Evolutionary conservation across 2,797 vertebrate species (phyloP), one percentile per base, ranked within the genome.

Genomic region (Simalia tracyae): DNA sequence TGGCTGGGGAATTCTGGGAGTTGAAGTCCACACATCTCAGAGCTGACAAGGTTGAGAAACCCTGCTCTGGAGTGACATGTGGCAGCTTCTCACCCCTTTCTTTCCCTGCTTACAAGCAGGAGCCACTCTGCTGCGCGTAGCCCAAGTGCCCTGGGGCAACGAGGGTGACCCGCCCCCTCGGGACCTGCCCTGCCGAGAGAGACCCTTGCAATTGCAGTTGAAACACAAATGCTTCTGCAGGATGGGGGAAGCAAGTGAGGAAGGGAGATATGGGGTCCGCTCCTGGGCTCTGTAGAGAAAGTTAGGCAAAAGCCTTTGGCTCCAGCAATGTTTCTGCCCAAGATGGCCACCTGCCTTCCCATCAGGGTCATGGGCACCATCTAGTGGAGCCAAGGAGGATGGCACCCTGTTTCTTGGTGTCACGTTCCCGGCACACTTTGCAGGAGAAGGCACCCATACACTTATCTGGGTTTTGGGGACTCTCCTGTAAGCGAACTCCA

Each of bases 1-100:
- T 12, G 15, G 31, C 15, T 76, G 72, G 36, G 42, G 72, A 76
- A 76, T 76, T 42, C 17, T 76, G 17, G 72, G 31, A 4, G 14
- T 19, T 42, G 72, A 76, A 76, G 72, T 8, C 31, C 72, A 10
- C 17, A 22, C 7, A 7, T 22, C 19, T 76, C 19, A 10, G 42
- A 9, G 36, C 42, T 42, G 72, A 2, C 68, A 76, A 42, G 72
- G 31, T 22, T 42, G 66, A 76, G 72, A 76, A 76, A 10, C 72
- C 0, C 0, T 9, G 31, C 36, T 76, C 31, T 10, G 2, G 17
- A 19, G 72, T 22, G 2, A 42, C 3, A 1, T 1, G 3, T 22
- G 31, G 17, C 68, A 76, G 17, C 68, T 76, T 42, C 31, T 19
- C 5, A 0, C 15, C 31, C 5, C 11, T 66, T 3, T 2, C 68